Percentiles rank a stretch among this genome's conserved stretches.
These are phyloP conservation scores for Azorinus chamasolen DNA, from an alignment of 2,888 invertebrate species.

Conservation along the genomic window DNA sequence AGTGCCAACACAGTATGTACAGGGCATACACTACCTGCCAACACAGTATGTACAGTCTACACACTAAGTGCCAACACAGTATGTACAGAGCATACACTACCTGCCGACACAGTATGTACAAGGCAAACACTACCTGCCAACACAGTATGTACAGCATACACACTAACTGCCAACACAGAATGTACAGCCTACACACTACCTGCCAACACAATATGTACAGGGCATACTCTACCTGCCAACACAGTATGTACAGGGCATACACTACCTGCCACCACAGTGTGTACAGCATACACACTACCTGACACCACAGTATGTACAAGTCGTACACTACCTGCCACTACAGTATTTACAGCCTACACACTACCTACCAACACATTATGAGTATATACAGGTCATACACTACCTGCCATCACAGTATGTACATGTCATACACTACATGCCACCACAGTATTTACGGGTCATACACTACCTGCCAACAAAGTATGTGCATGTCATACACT, in stretches of 20 bases:
- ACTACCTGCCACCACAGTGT: too few species aligned
- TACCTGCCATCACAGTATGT: too few species aligned
- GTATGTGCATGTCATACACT: neutral
- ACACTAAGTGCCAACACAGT: constrained; percentile 85
- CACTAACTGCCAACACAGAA: neutral
- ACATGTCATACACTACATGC: neutral
- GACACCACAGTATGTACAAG: neutral
- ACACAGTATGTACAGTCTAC: constrained; percentile 83
- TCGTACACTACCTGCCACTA: too few species aligned
- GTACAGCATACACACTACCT: neutral
- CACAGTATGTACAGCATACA: neutral
- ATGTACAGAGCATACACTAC: constrained; percentile 1
- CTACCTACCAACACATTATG: neutral
- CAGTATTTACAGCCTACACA: neutral
- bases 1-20: constrained; percentile 66
- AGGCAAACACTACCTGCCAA: neutral
- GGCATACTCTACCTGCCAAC: too few species aligned
- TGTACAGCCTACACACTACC: too few species aligned
- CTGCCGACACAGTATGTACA: neutral
- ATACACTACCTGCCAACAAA: too few species aligned
- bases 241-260: too few species aligned
- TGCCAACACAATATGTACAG: too few species aligned
- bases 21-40: constrained; percentile 87
- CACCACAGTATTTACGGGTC: too few species aligned
- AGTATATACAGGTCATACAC: too few species aligned